phyloP scores from a whole-genome alignment of 1,140 invertebrate genomes.

The Hetaerina americana region DNA sequence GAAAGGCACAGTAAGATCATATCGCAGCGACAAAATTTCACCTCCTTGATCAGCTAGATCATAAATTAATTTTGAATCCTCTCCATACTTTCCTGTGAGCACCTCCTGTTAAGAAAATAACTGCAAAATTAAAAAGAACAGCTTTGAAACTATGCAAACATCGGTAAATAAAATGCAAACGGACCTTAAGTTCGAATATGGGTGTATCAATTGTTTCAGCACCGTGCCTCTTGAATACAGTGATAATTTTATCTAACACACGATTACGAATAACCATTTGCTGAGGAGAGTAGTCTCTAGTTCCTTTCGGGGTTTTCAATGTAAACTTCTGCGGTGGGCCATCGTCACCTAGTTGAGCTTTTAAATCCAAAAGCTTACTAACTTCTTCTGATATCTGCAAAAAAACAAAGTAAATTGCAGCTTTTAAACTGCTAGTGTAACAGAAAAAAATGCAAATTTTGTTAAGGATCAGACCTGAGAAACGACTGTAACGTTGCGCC shows the following conservation, averaged over 20 bases:
- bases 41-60: constrained; percentile 97
- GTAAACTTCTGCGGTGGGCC: constrained; percentile 54
- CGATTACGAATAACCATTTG: constrained; percentile 87
- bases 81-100: constrained; percentile 97
- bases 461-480: neutral
- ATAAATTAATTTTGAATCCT: constrained; percentile 98
- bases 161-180: constrained; percentile 11
- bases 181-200: constrained; percentile 93
- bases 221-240: constrained; percentile 93
- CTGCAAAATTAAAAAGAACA: neutral
- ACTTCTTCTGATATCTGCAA: neutral
- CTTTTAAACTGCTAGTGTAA: neutral
- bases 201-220: constrained; percentile 98
- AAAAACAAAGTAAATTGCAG: neutral
- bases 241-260: constrained; percentile 78
- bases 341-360: neutral
- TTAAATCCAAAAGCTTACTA: neutral
- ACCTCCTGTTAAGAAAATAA: constrained; percentile 62
- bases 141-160: neutral
- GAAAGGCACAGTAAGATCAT: constrained; percentile 90
- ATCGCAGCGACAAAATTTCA: constrained; percentile 80
- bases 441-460: neutral
- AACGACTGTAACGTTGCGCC: neutral
- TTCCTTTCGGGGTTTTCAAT: constrained; percentile 91
- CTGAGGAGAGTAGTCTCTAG: constrained; percentile 84